Conservation (phyloP, 1,140 invertebrate species). For the Myzus persicae region DNA sequence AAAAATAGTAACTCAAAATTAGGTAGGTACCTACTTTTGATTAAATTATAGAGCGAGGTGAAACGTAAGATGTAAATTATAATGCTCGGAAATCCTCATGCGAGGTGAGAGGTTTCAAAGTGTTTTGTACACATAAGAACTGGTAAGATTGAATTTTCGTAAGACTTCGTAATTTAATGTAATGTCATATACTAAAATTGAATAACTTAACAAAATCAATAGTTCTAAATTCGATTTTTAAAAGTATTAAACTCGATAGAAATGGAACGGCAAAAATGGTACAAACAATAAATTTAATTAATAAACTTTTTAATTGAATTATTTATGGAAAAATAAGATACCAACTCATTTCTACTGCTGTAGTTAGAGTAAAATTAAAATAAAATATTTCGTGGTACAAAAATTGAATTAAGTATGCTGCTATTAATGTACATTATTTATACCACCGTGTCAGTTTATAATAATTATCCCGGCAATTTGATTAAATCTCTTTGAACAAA, state of each 20-base stretch:
- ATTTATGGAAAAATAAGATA: neutral
- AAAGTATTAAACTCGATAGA: neutral
- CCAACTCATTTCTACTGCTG: neutral
- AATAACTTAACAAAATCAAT: neutral
- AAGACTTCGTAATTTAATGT: neutral
- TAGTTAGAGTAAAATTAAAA: neutral
- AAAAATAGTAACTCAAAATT: neutral
- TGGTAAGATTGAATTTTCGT: neutral
- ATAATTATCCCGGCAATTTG: neutral
- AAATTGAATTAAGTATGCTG: neutral
- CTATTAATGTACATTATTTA: conserved; percentile 7
- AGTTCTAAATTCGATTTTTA: neutral
- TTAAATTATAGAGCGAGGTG: neutral
- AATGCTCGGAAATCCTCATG: neutral
- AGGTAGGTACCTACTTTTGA: neutral
- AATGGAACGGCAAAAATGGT: neutral
- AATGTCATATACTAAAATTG: neutral
- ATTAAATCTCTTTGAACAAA: neutral
- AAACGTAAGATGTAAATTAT: neutral
- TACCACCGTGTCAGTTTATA: neutral
- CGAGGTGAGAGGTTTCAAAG: neutral
- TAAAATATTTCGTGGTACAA: neutral
- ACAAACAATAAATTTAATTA: conserved; percentile 1
- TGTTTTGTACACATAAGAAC: neutral
- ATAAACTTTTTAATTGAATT: conserved; percentile 3